Conservation (phyloP, 92 coral and sea anemone species). For the Muricea muricata region DNA sequence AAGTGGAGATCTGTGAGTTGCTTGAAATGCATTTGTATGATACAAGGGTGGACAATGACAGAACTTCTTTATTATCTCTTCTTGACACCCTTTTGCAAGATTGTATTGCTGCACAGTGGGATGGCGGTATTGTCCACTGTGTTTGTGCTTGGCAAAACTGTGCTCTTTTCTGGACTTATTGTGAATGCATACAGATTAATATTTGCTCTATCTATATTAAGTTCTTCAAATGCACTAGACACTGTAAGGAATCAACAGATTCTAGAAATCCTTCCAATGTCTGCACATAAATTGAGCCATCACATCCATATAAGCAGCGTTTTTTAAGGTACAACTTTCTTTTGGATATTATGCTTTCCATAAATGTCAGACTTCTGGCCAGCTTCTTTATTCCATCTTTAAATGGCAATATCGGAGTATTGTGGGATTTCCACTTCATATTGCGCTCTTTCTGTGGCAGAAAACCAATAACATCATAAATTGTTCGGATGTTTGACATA, state of each 20-base stretch:
- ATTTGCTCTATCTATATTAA: slow-evolving; percentile 8
- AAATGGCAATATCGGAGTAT: slow-evolving; percentile 39
- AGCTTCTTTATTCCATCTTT: slow-evolving; percentile 44
- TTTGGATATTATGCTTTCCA: slow-evolving; percentile 40
- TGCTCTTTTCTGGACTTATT: slow-evolving; percentile 67
- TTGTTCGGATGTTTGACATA: slow-evolving; percentile 43
- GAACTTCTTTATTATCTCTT: slow-evolving; percentile 62
- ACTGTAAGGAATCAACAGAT: slow-evolving; percentile 35
- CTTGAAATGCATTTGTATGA: slow-evolving; percentile 67
- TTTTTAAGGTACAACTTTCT: slow-evolving; percentile 43
- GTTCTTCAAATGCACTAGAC: slow-evolving; percentile 35
- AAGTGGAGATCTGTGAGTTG: slow-evolving; percentile 56
- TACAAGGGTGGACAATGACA: slow-evolving; percentile 67
- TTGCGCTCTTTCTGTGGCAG: slow-evolving; percentile 70
- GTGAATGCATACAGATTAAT: slow-evolving; percentile 64
- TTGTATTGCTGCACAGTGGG: slow-evolving; percentile 67
- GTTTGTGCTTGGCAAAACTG: slow-evolving; percentile 68
- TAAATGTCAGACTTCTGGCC: slow-evolving; percentile 23
- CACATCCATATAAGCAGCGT: slow-evolving; percentile 42
- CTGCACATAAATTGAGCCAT: slow-evolving; percentile 42
- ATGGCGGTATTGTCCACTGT: slow-evolving; percentile 61
- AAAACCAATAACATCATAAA: slow-evolving; percentile 64
- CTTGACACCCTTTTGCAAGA: slow-evolving; percentile 52
- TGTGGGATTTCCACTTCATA: not conserved
- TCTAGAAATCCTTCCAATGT: slow-evolving; percentile 53